Conservation (phyloP, 2,797 vertebrate genomes). For the Scolopax rusticola region DNA sequence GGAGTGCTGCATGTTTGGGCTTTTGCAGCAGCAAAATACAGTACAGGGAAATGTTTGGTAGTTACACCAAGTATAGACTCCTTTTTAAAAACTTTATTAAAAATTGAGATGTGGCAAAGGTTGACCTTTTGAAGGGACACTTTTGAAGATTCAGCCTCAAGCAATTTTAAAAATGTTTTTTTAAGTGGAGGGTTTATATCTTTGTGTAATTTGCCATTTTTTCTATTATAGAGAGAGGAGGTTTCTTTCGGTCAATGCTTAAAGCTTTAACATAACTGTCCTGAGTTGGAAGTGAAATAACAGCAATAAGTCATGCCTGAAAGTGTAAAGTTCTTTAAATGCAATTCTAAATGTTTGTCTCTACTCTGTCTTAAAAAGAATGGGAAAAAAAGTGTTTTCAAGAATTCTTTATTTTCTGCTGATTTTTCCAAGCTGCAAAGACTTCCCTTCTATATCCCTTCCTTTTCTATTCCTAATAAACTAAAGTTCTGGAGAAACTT, state of each 20-base stretch:
- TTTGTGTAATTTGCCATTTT: neutral
- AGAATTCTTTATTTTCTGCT: neutral
- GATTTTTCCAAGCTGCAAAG: neutral
- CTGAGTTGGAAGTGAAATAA: neutral
- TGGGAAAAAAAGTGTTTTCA: neutral
- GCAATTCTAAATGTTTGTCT: neutral
- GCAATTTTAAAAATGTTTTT: neutral
- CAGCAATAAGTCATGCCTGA: neutral
- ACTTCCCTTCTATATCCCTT: neutral
- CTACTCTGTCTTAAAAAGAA: neutral
- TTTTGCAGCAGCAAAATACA: neutral
- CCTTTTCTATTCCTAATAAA: neutral
- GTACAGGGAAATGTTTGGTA: neutral
- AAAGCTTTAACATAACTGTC: neutral
- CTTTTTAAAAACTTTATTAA: neutral
- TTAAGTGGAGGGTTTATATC: neutral
- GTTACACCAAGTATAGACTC: neutral
- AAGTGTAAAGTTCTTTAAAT: neutral
- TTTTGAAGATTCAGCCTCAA: neutral
- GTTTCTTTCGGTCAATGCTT: neutral
- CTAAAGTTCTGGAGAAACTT: neutral
- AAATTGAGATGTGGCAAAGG: neutral
- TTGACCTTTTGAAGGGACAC: neutral
- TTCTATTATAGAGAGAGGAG: neutral
- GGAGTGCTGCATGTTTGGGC: neutral